Base-by-base conservation (phyloP, 2,113 vertebrate species). In the Tonatia bakeri region DNA sequence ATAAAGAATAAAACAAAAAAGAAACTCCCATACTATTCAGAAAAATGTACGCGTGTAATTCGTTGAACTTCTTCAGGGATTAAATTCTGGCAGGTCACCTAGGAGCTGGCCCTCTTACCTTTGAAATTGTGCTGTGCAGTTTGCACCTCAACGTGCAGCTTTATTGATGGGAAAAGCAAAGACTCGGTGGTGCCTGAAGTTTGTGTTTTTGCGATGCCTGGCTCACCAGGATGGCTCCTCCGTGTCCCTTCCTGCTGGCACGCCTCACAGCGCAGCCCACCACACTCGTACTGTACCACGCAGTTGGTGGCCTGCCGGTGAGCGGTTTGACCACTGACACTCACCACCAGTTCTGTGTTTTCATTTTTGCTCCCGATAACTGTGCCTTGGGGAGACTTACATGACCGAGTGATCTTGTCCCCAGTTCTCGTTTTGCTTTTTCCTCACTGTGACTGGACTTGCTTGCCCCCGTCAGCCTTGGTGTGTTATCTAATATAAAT, bases 401-500 rank as follows among this genome's bases (percentile, higher is more conserved):
- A 0, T 54, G 16, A 81, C 59, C 69, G 17, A n/a, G 28, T 87
- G 72, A 10, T 77, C 31, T 73, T n/a, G 79, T 65, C 31, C 36
- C 38, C n/a, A 2, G 70, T 69, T 36, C 31, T 89, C 31, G 10
- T 84, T 91, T 77, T 86, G 20, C 15, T 59, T 47, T 12, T 67
- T 87, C 16, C 79, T 93, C 28, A n/a, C 4, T 10, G 54, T 83
- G 59, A 7, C 56, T 16, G 15, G 31, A 5, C 3, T 31, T 2
- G 0, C n/a, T 96, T 84, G 11, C 64, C n/a, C 3, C 59, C 54
- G 3, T 16, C 7, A 0, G 13, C 36, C 61, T 0, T 9, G 11
- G 0, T 77, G 14, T 79, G n/a, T 96, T 40, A 94, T 47, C 28
- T 77, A 0, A 0, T n/a, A n/a, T 0, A 0, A 13, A 64, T 77